phyloP scores from a whole-genome alignment of 2,888 invertebrate genomes.

The Ectobius pallidus region DNA sequence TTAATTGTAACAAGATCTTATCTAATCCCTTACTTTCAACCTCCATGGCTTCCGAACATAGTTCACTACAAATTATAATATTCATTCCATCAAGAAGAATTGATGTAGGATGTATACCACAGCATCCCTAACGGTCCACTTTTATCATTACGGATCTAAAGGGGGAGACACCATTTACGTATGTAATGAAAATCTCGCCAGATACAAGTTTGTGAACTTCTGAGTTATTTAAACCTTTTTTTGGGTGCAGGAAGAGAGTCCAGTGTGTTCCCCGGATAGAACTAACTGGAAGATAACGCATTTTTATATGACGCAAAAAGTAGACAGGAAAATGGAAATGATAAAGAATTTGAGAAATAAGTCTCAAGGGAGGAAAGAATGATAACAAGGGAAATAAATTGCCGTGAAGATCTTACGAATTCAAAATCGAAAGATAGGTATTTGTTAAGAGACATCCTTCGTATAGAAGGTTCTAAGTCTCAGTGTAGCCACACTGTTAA shows the following conservation, averaged over 20 bases:
- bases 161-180: constrained; percentile 3
- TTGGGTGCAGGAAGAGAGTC: background rate
- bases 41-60: background rate
- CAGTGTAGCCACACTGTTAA: too few species aligned
- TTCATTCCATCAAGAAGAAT: constrained; percentile 1
- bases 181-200: background rate
- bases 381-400: background rate
- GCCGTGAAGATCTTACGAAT: background rate
- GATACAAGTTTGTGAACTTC: constrained; percentile 13
- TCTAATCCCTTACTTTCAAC: too few species aligned
- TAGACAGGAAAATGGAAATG: background rate
- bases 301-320: background rate
- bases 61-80: background rate
- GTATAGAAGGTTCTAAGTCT: too few species aligned
- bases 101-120: background rate
- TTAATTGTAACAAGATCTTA: too few species aligned
- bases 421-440: background rate
- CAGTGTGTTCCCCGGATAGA: background rate
- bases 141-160: constrained; percentile 6
- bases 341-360: background rate
- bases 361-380: background rate
- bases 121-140: constrained; percentile 9
- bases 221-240: background rate
- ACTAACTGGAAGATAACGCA: background rate
- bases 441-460: too few species aligned